Evolutionary conservation across 2,797 vertebrate genomes (phyloP), one percentile per base, ranked within the genome.

Genomic region (Urosaurus nigricauda): DNA sequence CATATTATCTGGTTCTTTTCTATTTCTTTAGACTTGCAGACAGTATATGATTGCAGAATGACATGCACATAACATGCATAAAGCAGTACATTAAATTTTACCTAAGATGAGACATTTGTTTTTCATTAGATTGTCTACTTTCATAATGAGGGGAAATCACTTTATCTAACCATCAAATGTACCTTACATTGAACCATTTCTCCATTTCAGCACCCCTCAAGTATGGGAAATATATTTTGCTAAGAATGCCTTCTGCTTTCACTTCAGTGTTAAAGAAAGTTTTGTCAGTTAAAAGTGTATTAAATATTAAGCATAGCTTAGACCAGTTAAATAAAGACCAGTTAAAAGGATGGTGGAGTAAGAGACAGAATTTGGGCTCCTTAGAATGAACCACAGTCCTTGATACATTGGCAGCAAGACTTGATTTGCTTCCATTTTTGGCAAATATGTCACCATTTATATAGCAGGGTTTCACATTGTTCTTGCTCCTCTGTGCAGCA

Each of bases 21-120:
- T 40, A 84, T 65, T 14, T 74, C 21, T 90, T 91, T 83, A 84
- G 85, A 82, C 75, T 94, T 96, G 85, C 88, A 93, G 63, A 79
- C 81, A 2, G 53, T n/a, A 47, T 26, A 40, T 53, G 81, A 14
- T 73, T 93, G 71, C 51, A 78, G 89, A 88, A 90, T 82, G 85
- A 8, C 26, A 9, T 79, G 12, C 24, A 78, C 79, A 88, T 81
- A 37, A 5, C 1, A 37, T 12, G 14, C 35, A 35, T 93, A 87
- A 68, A 24, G 35, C 16, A 40, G 35, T 85, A 65, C 5, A 11
- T 92, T 89, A 78, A 85, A 9, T 79, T 87, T 85, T 60, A 89
- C 26, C 78, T n/a, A 89, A 84, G 7, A 53, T 79, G 19, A 89
- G 88, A 47, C 58, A 89, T 90, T 53, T 47, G 12, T 88, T 92